Percentiles rank a stretch among this genome's conserved stretches.
Conservation (phyloP, 2,797 vertebrate species). For the Rhabdomys pumilio region DNA sequence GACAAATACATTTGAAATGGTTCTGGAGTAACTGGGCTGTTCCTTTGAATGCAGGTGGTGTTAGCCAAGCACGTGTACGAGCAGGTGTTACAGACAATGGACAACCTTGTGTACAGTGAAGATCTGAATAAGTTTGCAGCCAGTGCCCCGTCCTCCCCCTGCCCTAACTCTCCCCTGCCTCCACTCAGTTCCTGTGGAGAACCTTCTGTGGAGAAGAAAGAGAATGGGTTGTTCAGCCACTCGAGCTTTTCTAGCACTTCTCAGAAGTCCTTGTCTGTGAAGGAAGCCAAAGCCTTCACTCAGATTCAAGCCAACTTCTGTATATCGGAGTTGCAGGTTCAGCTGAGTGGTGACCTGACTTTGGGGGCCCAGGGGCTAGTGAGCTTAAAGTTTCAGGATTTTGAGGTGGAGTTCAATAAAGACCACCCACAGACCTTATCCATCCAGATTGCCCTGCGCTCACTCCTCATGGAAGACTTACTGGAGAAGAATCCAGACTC, state of each 20-base stretch:
- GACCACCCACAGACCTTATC: slow-evolving; percentile 95
- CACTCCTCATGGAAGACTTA: slow-evolving; percentile 98
- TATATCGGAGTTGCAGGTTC: slow-evolving; percentile 96
- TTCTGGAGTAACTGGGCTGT: slow-evolving; percentile 65
- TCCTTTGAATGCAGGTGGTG: slow-evolving; percentile 92
- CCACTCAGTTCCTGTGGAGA: slow-evolving; percentile 91
- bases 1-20: neutral
- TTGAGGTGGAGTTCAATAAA: slow-evolving; percentile 96
- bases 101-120: slow-evolving; percentile 96
- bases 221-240: slow-evolving; percentile 94
- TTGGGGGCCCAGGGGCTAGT: slow-evolving; percentile 97
- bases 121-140: slow-evolving; percentile 90
- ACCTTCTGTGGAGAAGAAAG: slow-evolving; percentile 89
- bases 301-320: slow-evolving; percentile 95
- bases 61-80: slow-evolving; percentile 98
- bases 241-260: slow-evolving; percentile 90
- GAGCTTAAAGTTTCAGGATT: slow-evolving; percentile 96
- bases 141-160: slow-evolving; percentile 90
- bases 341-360: slow-evolving; percentile 95
- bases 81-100: slow-evolving; percentile 97
- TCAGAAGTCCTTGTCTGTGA: slow-evolving; percentile 87
- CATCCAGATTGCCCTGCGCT: slow-evolving; percentile 95
- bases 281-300: slow-evolving; percentile 92
- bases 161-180: slow-evolving; percentile 88
- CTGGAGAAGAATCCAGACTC: slow-evolving; percentile 96